Base-by-base conservation (phyloP, 2,797 vertebrate genomes). In the Helicolenus hilgendorfi region DNA sequence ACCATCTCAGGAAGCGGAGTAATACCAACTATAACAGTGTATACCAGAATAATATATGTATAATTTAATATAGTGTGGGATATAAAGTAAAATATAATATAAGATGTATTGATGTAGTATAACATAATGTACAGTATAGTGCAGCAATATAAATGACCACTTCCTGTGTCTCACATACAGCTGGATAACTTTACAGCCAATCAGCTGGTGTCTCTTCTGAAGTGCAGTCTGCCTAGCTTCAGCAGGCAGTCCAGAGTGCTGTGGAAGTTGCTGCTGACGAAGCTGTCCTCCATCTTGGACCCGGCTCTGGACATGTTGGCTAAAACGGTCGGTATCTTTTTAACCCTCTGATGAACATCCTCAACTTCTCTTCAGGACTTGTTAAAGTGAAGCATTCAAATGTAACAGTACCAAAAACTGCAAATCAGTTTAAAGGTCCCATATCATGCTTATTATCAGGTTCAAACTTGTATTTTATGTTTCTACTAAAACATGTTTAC, bases 181-280 rank as follows among this genome's bases (percentile, higher is more conserved):
- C 91, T 94, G 83, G 60, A 77, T 18, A 80, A 90, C 82, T 90
- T 97, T 86, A 94, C 95, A 58, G 93, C 96, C 62, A 8, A 74
- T 74, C 92, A 96, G 41, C 94, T 97, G 91, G 93, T 60, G 69
- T 90, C 93, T 27, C 92, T 97, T 1, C 77, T 97, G 65, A 83
- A 58, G 56, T 97, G 97, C 72, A 26, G 95, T 63, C 90, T 97
- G 74, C 81, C 92, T 6, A 88, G 92, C 49, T 90, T 93, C 82
- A 93, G 69, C 90, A 85, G 68, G 62, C 78, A 72, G 65, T 96
- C 96, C 70, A 92, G 8, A 14, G 71, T 86, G 14, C 77, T 95
- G 35, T 97, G 96, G 97, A 97, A 97, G 91, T 33, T 96, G 81
- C 78, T 97, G 70, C 93, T 97, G 72, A 94, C 81, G 1, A 92